Evolutionary conservation across 1,140 invertebrate genomes (phyloP), one percentile per base, ranked within the genome.

Genomic region (Epicauta chinensis): DNA sequence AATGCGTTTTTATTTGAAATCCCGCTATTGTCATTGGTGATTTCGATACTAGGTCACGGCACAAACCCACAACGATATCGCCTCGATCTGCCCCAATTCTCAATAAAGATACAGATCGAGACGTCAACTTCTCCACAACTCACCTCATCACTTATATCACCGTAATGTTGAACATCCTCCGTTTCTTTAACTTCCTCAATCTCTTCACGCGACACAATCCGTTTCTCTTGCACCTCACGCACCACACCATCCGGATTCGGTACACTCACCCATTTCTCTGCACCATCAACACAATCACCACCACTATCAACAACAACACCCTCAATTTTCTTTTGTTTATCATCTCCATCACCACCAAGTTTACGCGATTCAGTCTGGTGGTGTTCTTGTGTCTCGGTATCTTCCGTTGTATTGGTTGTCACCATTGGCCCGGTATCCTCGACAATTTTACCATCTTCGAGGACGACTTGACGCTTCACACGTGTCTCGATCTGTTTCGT

Each of bases 381-480:
- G 57, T 86, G 86, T 62, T 91, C 89, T 64, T 92, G 86, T 16
- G 86, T 90, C 59, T 91, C 84, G 7, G 87, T 89, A 67, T 93
- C 90, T 71, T 93, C 89, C 17, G 86, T 78, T 37, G 87, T 92
- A 51, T 89, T 90, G 46, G 89, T 93, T 54, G 88, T 92, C 58
- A 94, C 87, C 63, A 91, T 81, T 1, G 91, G 91, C 2, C 90
- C 91, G 1, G 87, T 84, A 71, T 94, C 91, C 53, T 84, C 86
- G 49, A 94, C 82, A 2, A 94, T 86, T 63, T 88, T 85, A 30
- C 91, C 91, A 75, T 93, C 90, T 76, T 93, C 89, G 38, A 93
- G 72, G 36, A 92, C 80, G 15, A 93, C 79, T 68, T 93, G 88
- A n/a, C 90, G 75, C 67, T 93, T 91, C 1, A 93, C 89, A 51